These are phyloP conservation scores for Tribolium madens DNA, from an alignment of 1,140 invertebrate genomes.

Conservation along the genomic window DNA sequence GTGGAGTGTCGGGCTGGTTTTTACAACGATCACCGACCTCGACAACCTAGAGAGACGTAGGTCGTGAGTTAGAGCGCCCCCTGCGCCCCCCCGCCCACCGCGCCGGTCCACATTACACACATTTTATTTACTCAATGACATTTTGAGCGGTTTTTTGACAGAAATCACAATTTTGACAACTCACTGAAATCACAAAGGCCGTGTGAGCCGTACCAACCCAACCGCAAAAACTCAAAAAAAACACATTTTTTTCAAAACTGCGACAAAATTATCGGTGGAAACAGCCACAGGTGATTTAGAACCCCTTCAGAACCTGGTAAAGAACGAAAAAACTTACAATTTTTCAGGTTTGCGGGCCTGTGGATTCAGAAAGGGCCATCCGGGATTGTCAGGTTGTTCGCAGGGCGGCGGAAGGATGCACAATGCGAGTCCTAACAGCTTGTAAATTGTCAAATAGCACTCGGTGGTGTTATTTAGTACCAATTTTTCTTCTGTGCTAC, in stretches of 20 bases:
- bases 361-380: not conserved
- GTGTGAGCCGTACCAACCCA: not conserved
- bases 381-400: not conserved
- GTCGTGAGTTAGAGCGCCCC: conserved; percentile 55
- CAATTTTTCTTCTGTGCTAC: conserved; percentile 52
- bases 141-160: conserved; percentile 10
- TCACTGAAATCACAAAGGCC: not conserved
- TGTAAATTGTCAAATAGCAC: not conserved
- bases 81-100: conserved; percentile 15
- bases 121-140: not conserved
- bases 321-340: conserved; percentile 11
- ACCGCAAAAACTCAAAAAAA: not conserved
- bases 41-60: conserved; percentile 66
- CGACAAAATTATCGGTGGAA: no score
- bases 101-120: conserved; percentile 19
- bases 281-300: no score
- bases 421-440: conserved; percentile 21
- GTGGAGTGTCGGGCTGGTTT: conserved; percentile 63
- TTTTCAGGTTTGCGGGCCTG: not conserved
- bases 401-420: not conserved
- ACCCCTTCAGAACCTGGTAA: no score
- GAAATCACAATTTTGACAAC: not conserved
- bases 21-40: conserved; percentile 66
- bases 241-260: not conserved
- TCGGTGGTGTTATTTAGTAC: conserved; percentile 5